Evolutionary conservation across 2,888 invertebrate genomes (phyloP).

Genomic region (Cheilosia pagana): DNA sequence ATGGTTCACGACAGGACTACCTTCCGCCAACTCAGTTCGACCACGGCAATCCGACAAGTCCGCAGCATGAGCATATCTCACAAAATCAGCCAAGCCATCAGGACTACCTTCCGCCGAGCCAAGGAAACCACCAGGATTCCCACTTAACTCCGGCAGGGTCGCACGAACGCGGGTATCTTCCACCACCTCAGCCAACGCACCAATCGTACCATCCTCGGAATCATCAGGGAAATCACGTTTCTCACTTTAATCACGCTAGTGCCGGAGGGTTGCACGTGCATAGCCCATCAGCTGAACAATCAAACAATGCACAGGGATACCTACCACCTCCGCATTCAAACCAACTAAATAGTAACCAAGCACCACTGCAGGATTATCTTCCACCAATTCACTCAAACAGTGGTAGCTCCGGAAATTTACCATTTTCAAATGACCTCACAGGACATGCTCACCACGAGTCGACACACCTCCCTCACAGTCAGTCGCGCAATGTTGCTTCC

Average conservation of each 20-base stretch:
- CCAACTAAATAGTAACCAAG: background rate
- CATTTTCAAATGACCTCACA: background rate
- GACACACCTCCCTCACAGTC: too few species aligned
- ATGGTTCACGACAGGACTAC: constrained; percentile 9
- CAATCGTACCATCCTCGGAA: too few species aligned
- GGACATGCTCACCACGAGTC: background rate
- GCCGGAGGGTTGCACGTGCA: too few species aligned
- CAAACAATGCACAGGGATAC: too few species aligned
- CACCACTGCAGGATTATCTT: constrained; percentile 10
- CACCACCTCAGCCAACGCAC: background rate
- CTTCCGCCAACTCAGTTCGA: constrained; percentile 23
- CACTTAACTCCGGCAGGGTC: too few species aligned
- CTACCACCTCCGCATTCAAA: too few species aligned
- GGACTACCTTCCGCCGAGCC: constrained; percentile 10
- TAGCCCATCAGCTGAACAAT: too few species aligned
- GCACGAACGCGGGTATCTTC: background rate
- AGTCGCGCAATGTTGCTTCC: too few species aligned
- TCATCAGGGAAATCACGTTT: too few species aligned
- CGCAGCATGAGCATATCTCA: constrained; percentile 17
- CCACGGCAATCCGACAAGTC: background rate
- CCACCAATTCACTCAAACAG: constrained; percentile 13
- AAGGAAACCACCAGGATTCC: background rate
- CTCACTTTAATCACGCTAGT: too few species aligned
- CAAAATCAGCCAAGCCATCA: background rate
- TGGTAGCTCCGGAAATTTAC: background rate